phyloP scores from a whole-genome alignment of 1,140 invertebrate species.

The Trichonephila inaurata region DNA sequence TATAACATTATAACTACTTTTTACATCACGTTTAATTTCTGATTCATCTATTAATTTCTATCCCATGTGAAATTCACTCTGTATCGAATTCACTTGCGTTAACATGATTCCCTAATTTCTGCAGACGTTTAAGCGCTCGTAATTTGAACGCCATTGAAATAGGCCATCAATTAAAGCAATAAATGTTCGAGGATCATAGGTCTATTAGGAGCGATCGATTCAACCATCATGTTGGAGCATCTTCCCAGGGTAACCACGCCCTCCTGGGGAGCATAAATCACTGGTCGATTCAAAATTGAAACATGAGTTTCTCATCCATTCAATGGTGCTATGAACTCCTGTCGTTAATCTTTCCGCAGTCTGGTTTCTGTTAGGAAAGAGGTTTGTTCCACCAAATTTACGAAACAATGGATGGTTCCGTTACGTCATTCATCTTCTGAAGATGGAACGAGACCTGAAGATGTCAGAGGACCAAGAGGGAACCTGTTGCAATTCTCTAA shows the following conservation, averaged over 20 bases:
- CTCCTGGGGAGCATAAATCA: neutral
- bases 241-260: neutral
- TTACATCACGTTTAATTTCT: too few species aligned
- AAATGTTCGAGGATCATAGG: conserved; percentile 13
- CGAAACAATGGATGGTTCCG: conserved; percentile 7
- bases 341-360: conserved; percentile 11
- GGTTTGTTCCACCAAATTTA: conserved; percentile 25
- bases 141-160: neutral
- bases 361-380: neutral
- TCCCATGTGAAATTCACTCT: too few species aligned
- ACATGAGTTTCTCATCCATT: neutral
- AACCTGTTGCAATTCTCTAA: neutral
- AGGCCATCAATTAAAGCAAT: conserved; percentile 5
- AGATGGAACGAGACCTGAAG: neutral
- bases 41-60: too few species aligned
- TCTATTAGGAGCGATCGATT: conserved; percentile 6
- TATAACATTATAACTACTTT: too few species aligned
- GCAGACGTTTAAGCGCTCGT: neutral
- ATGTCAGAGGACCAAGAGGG: neutral
- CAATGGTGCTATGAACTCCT: conserved; percentile 4
- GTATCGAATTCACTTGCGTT: neutral
- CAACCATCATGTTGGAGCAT: neutral
- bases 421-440: neutral
- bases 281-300: conserved; percentile 4
- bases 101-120: neutral